Percentiles rank a stretch among this genome's conserved stretches.
Conservation (phyloP, 2,113 vertebrate species). For the Perca schrenkii region DNA sequence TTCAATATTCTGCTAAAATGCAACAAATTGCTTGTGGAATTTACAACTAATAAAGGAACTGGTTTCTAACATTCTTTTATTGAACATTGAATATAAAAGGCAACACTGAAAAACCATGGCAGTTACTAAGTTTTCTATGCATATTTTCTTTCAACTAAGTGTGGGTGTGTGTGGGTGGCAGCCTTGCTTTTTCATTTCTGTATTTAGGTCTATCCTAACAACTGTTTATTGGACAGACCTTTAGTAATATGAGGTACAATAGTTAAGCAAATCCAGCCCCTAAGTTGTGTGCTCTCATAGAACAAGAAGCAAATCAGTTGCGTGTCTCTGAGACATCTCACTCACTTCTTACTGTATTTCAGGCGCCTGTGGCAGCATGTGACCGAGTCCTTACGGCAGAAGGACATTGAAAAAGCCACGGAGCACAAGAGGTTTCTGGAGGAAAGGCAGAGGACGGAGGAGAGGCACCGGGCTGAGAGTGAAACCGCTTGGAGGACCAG, state of each 20-base stretch:
- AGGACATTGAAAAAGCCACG: constrained; percentile 94
- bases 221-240: too few relatives aligned
- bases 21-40: too few relatives aligned
- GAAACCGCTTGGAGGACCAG: constrained; percentile 92
- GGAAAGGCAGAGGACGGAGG: constrained; percentile 92
- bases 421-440: constrained; percentile 95
- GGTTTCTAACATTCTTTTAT: too few relatives aligned
- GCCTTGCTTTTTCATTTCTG: too few relatives aligned
- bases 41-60: too few relatives aligned
- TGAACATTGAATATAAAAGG: too few relatives aligned
- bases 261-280: not conserved
- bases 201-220: too few relatives aligned
- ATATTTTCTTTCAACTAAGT: too few relatives aligned
- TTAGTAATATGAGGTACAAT: not conserved
- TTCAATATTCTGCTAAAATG: too few relatives aligned
- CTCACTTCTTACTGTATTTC: not conserved
- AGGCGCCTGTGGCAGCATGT: constrained; percentile 96
- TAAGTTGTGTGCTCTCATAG: not conserved
- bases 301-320: not conserved
- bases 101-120: too few relatives aligned
- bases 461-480: constrained; percentile 91
- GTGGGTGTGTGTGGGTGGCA: too few relatives aligned
- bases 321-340: not conserved
- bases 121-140: too few relatives aligned
- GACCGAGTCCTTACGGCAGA: constrained; percentile 90